phyloP scores from a whole-genome alignment of 2,888 invertebrate genomes.

The Empis livida region DNA sequence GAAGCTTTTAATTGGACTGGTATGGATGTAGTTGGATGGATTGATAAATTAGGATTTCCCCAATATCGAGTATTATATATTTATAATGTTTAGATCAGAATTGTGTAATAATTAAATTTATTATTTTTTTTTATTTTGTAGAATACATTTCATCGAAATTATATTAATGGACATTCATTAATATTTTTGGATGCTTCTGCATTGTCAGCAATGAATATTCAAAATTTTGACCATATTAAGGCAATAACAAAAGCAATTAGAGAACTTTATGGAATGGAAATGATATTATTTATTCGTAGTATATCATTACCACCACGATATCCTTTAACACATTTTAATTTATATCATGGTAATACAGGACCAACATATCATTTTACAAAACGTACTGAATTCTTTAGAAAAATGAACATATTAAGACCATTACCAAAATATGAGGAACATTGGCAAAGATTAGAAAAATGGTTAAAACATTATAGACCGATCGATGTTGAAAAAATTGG shows the following conservation, averaged over 20 bases:
- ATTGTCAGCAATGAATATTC: slow-evolving; percentile 38
- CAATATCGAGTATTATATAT: slow-evolving; percentile 37
- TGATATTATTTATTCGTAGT: slow-evolving; percentile 34
- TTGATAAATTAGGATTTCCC: slow-evolving; percentile 37
- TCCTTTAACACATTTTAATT: slow-evolving; percentile 39
- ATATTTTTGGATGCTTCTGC: slow-evolving; percentile 39
- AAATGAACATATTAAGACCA: slow-evolving; percentile 40
- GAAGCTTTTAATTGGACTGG: slow-evolving; percentile 38
- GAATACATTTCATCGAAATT: slow-evolving; percentile 35
- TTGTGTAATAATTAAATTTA: neutral
- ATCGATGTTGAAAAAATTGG: slow-evolving; percentile 20
- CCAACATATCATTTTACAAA: slow-evolving; percentile 37
- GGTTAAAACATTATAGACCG: slow-evolving; percentile 14
- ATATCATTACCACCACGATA: slow-evolving; percentile 36
- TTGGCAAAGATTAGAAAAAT: slow-evolving; percentile 37
- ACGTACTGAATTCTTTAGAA: slow-evolving; percentile 39
- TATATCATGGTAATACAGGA: slow-evolving; percentile 41
- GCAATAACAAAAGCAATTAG: slow-evolving; percentile 30
- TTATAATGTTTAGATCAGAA: too few species aligned
- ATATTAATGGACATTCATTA: slow-evolving; percentile 37
- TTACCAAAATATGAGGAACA: slow-evolving; percentile 36
- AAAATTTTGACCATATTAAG: slow-evolving; percentile 37
- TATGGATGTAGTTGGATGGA: slow-evolving; percentile 39
- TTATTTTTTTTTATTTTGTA: slow-evolving; percentile 17
- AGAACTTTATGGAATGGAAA: slow-evolving; percentile 35